Evolutionary conservation across 2,888 invertebrate species (phyloP).

Genomic region (Andrena bucephala): DNA sequence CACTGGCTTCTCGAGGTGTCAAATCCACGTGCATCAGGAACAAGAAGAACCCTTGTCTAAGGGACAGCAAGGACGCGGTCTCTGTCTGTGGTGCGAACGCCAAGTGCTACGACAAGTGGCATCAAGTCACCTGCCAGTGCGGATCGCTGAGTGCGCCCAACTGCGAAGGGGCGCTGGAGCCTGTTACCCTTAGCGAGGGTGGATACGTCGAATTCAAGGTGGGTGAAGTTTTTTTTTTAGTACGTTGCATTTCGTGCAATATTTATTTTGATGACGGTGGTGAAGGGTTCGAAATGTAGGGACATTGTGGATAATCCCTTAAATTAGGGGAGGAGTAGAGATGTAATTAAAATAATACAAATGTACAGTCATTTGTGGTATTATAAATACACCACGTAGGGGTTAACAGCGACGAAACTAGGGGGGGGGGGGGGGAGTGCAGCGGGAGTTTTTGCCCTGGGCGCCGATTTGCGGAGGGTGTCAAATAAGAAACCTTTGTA

Average conservation of each 20-base stretch:
- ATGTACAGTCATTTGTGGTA: too few relatives aligned
- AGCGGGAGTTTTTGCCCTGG: too few relatives aligned
- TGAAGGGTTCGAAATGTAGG: too few relatives aligned
- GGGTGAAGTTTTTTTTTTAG: conserved; percentile 5
- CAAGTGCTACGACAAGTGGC: conserved; percentile 94
- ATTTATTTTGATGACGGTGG: not conserved
- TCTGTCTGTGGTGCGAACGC: conserved; percentile 88
- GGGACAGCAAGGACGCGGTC: conserved; percentile 81
- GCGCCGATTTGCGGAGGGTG: too few relatives aligned
- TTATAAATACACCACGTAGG: too few relatives aligned
- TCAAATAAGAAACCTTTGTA: too few relatives aligned
- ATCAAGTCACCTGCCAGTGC: conserved; percentile 90
- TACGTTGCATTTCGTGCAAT: not conserved
- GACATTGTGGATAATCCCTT: too few relatives aligned
- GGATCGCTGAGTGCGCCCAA: conserved; percentile 92
- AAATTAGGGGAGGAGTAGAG: too few relatives aligned
- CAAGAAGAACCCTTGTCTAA: conserved; percentile 88
- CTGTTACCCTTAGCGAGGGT: conserved; percentile 92
- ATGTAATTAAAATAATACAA: too few relatives aligned
- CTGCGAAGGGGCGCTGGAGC: conserved; percentile 91
- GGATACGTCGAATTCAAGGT: conserved; percentile 91
- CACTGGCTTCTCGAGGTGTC: conserved; percentile 90
- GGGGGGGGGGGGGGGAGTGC: too few relatives aligned
- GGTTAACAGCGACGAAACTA: too few relatives aligned
- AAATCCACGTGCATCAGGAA: conserved; percentile 92